Base-by-base conservation (phyloP, 2,888 invertebrate species). In the Amphiduros pacificus region DNA sequence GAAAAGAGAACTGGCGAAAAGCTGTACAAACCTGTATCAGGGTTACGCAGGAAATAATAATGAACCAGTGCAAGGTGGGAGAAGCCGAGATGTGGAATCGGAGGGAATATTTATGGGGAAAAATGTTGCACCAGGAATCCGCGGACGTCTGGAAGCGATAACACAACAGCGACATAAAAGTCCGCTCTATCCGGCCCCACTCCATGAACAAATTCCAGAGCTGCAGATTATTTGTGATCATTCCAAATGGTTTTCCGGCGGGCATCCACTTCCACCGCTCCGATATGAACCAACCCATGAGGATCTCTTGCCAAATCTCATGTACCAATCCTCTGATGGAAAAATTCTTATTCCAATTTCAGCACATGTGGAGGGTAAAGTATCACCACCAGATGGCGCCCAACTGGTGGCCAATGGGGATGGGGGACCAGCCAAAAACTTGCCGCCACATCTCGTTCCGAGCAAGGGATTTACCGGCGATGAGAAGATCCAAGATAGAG, bases 401-500 rank as follows among this genome's bases (percentile, higher is more conserved):
- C 5, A 26, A 28, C 20, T 5, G 48, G 51, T 5, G 6, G 3
- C 36, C 24, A 28, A 6, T 26, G n/a, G n/a, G 26, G 54, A 28
- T 9, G 28, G n/a, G 40, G 56, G 41, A 24, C 22, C n/a, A 1
- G 49, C 44, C 49, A 28, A n/a, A n/a, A n/a, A n/a, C n/a, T n/a
- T 44, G 5, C 44, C 44, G 6, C 58, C 58, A 5, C 50, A 49
- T 32, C 36, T 44, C 24, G 36, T 40, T 11, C 40, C 55, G 5
- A 55, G 44, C 44, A 57, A 51, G 51, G 60, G 55, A 2, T 55
- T 56, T 36, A 48, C 51, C 3, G 62, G 51, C 26, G 66, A 66
- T 29, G 62, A 62, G n/a, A 40, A 53, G 28, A 69, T 69, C 6
- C 70, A 71, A 50, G 69, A 74, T 5, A 72, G 76, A 58, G 71